Evolutionary conservation across 2,113 vertebrate genomes (phyloP).

Genomic region (Bubo blakistoni): DNA sequence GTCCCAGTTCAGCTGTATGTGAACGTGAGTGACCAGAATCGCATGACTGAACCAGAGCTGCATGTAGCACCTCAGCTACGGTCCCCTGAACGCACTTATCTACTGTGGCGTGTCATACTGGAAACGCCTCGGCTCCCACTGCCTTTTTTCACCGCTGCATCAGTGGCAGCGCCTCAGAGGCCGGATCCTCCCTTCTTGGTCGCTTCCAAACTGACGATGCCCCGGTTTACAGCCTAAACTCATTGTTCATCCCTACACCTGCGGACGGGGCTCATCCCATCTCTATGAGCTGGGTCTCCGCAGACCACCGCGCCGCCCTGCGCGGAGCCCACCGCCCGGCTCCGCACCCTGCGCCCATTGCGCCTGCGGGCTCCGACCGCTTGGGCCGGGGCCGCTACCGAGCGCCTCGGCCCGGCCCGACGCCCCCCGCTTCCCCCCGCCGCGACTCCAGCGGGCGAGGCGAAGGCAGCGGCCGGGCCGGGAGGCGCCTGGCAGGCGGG

Average conservation of each 20-base stretch:
- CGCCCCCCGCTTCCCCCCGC: background rate
- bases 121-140: background rate
- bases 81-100: background rate
- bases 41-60: background rate
- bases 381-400: background rate
- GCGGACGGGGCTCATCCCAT: background rate
- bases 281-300: fast-evolving
- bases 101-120: background rate
- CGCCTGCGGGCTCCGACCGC: background rate
- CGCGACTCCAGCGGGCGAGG: background rate
- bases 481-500: no score
- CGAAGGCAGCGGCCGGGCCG: no score
- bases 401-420: no score
- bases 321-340: background rate
- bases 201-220: background rate
- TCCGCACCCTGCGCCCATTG: fast-evolving
- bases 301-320: background rate
- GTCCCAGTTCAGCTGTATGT: background rate
- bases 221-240: background rate
- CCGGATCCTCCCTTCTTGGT: background rate
- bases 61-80: background rate
- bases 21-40: background rate
- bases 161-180: background rate
- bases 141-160: background rate
- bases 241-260: background rate